Conservation (phyloP, 2,113 vertebrate species). For the Lagopus leucura region DNA sequence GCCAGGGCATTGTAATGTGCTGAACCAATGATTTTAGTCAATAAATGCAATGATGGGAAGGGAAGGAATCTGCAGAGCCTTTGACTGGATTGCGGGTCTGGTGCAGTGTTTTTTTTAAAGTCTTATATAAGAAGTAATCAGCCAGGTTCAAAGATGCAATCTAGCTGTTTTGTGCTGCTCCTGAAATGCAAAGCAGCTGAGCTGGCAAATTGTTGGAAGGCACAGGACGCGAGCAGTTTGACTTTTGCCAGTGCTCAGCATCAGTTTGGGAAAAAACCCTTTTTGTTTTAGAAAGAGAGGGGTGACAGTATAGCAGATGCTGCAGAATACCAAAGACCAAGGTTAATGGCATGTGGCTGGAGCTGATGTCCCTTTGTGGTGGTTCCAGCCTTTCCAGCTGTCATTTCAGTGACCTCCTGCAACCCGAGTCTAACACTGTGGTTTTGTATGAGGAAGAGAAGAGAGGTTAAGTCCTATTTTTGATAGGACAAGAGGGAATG, state of each 20-base stretch:
- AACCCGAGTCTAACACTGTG: rapidly evolving
- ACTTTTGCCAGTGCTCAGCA: background rate
- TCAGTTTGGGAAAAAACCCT: background rate
- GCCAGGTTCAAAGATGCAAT: background rate
- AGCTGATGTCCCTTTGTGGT: background rate
- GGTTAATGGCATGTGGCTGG: background rate
- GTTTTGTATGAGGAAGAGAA: background rate
- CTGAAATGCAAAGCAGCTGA: background rate
- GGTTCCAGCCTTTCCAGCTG: background rate
- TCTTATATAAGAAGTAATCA: background rate
- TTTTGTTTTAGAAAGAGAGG: background rate
- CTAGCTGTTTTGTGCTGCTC: background rate
- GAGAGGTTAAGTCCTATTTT: background rate
- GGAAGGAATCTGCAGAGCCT: background rate
- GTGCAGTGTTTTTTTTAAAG: background rate
- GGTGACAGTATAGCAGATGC: background rate
- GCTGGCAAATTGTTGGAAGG: background rate
- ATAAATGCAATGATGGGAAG: conserved; percentile 1
- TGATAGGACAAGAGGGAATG: too few relatives aligned
- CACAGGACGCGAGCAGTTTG: background rate
- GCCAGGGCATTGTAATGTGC: conserved; percentile 43
- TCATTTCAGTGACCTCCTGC: background rate
- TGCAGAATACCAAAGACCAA: background rate
- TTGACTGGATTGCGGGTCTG: background rate
- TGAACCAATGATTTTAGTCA: conserved; percentile 18